phyloP scores from a whole-genome alignment of 2,113 vertebrate genomes.

The Rattus rattus region DNA sequence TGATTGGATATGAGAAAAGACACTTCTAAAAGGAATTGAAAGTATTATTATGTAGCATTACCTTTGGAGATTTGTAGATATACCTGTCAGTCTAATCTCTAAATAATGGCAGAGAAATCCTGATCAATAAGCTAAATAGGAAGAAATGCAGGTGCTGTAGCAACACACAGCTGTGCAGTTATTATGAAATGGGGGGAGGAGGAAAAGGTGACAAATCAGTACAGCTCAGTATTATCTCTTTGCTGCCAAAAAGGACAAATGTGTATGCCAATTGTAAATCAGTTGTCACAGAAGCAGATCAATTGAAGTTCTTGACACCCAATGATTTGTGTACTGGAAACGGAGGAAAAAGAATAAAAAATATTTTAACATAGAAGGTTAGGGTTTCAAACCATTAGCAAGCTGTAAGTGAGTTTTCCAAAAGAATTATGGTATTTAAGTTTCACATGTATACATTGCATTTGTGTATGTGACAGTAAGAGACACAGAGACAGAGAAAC shows the following conservation, averaged over 20 bases:
- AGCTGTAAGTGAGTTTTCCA: background rate
- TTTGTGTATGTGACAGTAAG: background rate
- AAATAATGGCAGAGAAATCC: background rate
- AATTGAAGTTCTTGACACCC: background rate
- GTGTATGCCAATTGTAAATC: background rate
- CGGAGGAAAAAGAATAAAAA: background rate
- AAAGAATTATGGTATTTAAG: background rate
- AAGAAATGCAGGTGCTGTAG: background rate
- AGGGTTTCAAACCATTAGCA: background rate
- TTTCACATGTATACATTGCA: background rate
- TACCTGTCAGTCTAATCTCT: background rate
- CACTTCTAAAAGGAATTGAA: background rate
- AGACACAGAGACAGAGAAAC: background rate
- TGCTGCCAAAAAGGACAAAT: background rate
- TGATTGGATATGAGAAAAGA: background rate
- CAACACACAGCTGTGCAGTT: background rate
- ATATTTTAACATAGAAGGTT: background rate
- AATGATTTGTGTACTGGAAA: background rate
- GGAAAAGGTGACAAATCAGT: background rate
- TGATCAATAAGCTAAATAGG: background rate
- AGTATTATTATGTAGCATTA: background rate
- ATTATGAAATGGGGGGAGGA: background rate
- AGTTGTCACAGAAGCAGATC: background rate
- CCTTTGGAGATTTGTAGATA: background rate
- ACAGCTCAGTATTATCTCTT: background rate